These are phyloP conservation scores for Hemicentrotus pulcherrimus DNA, from an alignment of 35 echinoderm and acorn worm genomes.

Conservation along the genomic window DNA sequence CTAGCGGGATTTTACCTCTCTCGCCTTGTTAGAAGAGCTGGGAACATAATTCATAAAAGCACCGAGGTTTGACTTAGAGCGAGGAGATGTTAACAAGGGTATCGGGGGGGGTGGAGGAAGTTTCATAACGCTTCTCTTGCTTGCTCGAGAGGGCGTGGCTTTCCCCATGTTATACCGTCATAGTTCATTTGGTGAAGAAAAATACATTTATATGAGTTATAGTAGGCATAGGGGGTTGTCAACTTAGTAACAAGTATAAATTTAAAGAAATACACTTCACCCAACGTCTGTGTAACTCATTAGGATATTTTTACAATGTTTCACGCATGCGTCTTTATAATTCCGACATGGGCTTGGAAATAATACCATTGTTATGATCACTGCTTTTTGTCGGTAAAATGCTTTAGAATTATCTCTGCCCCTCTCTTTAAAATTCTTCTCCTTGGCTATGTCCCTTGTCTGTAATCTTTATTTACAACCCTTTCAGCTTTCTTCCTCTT, in stretches of 20 bases:
- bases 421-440: no score
- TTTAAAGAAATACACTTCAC: background rate
- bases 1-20: slow-evolving; percentile 30
- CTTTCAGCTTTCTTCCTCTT: background rate
- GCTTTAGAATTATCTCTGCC: no score
- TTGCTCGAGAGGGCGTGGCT: slow-evolving; percentile 1
- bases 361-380: no score
- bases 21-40: slow-evolving; percentile 13
- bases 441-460: no score
- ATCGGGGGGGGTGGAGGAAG: background rate
- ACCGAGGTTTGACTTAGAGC: background rate
- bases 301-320: slow-evolving; percentile 34
- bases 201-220: background rate
- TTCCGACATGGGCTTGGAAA: background rate
- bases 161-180: background rate
- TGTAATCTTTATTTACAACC: background rate
- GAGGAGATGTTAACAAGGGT: background rate
- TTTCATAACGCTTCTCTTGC: background rate
- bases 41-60: background rate
- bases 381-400: no score
- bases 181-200: background rate
- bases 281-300: slow-evolving; percentile 3
- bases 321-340: background rate
- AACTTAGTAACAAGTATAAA: background rate
- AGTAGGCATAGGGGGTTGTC: background rate